Evolutionary conservation across 2,888 invertebrate genomes (phyloP).

Genomic region (Clitarchus hookeri): DNA sequence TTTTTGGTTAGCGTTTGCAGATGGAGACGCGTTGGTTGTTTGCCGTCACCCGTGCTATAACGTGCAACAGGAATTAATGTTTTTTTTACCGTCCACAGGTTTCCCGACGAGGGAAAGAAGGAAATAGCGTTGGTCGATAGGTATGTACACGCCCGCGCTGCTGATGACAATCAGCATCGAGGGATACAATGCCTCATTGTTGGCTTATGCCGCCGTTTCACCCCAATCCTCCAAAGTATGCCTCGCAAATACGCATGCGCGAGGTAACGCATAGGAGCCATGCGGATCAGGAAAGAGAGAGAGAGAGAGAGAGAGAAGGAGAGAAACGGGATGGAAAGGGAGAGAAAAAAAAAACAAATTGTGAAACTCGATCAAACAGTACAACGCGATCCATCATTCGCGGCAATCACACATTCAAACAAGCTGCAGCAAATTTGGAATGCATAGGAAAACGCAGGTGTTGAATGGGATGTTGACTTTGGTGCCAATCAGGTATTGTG

Average conservation of each 20-base stretch:
- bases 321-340: no score
- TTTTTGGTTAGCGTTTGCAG: not conserved
- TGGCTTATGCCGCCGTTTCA: not conserved
- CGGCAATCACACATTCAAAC: conserved; percentile 38
- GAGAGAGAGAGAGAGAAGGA: not conserved
- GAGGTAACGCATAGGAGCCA: not conserved
- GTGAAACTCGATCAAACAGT: conserved; percentile 40
- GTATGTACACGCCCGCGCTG: not conserved
- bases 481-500: conserved; percentile 34
- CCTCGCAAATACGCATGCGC: not conserved
- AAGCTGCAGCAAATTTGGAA: conserved; percentile 36
- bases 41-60: not conserved
- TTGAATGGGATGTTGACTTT: conserved; percentile 41
- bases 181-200: not conserved
- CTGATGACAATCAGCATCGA: not conserved
- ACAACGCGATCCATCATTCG: conserved; percentile 39
- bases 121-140: not conserved
- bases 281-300: not conserved
- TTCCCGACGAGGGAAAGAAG: not conserved
- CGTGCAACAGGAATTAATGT: not conserved
- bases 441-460: conserved; percentile 40
- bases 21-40: not conserved
- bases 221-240: not conserved
- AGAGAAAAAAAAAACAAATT: not conserved
- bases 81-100: not conserved